Conservation (phyloP, 2,113 vertebrate species). For the Varanus salvator region DNA sequence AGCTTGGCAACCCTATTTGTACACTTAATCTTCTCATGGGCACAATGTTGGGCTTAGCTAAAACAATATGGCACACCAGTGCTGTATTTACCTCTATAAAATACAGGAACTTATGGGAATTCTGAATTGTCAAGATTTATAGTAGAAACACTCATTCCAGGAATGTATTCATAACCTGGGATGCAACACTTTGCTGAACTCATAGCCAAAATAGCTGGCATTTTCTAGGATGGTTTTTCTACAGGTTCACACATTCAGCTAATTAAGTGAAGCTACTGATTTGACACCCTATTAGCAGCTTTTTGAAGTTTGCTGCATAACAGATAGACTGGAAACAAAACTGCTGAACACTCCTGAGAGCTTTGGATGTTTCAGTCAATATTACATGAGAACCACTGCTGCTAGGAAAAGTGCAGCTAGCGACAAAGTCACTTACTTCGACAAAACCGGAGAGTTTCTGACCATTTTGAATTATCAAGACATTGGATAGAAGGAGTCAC, state of each 20-base stretch:
- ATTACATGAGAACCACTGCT: fast-evolving
- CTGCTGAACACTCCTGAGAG: neutral
- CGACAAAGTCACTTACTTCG: neutral
- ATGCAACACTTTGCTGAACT: too few species aligned
- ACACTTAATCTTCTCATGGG: too few species aligned
- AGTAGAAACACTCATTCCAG: neutral
- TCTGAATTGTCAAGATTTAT: too few species aligned
- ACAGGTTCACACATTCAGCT: neutral
- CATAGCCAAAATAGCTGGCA: neutral
- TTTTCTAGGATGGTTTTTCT: neutral
- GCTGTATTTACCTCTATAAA: too few species aligned
- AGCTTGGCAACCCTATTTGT: too few species aligned
- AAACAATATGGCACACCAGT: too few species aligned
- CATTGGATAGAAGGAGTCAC: too few species aligned
- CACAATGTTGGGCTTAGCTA: too few species aligned
- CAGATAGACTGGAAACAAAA: too few species aligned
- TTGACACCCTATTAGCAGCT: neutral
- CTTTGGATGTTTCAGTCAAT: neutral
- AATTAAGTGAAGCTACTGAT: neutral
- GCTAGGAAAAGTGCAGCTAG: neutral
- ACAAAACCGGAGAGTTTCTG: constrained; percentile 20
- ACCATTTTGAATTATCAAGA: too few species aligned
- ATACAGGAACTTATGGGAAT: too few species aligned
- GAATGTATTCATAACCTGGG: neutral
- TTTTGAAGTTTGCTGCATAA: neutral